phyloP scores from a whole-genome alignment of 2,797 vertebrate species.

The Cirrhinus mrigala region DNA sequence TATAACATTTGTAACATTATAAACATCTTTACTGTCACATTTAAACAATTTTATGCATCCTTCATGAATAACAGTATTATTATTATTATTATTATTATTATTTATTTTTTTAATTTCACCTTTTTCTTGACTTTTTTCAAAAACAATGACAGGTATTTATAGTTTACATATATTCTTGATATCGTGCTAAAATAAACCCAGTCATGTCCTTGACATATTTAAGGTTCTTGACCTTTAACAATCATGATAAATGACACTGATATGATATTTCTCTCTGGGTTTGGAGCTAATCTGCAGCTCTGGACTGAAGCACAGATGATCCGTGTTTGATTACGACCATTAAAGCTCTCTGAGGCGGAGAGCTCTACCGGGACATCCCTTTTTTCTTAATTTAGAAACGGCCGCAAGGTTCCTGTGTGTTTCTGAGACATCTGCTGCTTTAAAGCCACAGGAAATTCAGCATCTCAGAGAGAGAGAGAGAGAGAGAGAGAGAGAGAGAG shows the following conservation, averaged over 20 bases:
- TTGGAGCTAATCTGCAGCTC: neutral
- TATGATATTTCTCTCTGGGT: neutral
- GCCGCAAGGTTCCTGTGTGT: slow-evolving; percentile 57
- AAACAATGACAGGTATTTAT: neutral
- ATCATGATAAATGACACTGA: neutral
- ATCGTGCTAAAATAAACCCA: neutral
- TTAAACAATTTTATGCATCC: too few relatives aligned
- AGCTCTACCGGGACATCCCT: slow-evolving; percentile 9
- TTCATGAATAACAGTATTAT: too few relatives aligned
- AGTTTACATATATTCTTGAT: neutral
- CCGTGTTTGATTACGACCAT: slow-evolving; percentile 12
- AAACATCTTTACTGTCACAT: too few relatives aligned
- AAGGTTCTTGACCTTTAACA: neutral
- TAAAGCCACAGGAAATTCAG: slow-evolving; percentile 71
- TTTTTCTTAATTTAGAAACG: slow-evolving; percentile 56
- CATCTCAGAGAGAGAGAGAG: slow-evolving; percentile 63
- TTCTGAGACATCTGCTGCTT: slow-evolving; percentile 64
- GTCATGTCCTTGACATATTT: neutral
- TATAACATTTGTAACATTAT: too few relatives aligned
- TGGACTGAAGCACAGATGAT: neutral
- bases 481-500: slow-evolving; percentile 56
- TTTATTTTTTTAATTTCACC: too few relatives aligned
- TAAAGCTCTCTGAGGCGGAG: neutral
- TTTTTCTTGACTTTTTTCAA: too few relatives aligned
- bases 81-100: too few relatives aligned